Conservation (phyloP, 92 coral and sea anemone species). For the Pocillopora meandrina region DNA sequence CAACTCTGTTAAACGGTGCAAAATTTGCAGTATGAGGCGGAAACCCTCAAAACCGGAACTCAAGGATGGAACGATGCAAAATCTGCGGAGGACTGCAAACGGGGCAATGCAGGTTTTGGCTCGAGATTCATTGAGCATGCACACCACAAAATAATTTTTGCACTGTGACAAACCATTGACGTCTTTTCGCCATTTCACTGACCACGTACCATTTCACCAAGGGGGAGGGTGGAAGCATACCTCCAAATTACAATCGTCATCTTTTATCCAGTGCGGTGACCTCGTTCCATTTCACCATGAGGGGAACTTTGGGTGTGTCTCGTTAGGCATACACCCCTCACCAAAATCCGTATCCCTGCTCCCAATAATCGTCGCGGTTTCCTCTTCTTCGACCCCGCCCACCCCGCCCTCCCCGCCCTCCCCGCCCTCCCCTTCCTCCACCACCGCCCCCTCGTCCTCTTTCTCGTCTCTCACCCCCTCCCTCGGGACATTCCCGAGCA, state of each 20-base stretch:
- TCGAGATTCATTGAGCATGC: not conserved
- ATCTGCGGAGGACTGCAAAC: not conserved
- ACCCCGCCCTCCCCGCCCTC: conserved; percentile 43
- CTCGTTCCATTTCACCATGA: too few relatives aligned
- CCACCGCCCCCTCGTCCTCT: conserved; percentile 75
- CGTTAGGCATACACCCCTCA: not conserved
- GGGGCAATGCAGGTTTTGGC: not conserved
- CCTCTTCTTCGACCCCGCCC: conserved; percentile 15
- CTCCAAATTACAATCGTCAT: too few relatives aligned
- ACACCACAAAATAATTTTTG: too few relatives aligned
- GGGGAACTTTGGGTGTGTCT: not conserved
- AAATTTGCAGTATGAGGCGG: not conserved
- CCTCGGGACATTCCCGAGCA: conserved; percentile 93
- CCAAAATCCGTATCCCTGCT: conserved; percentile 36
- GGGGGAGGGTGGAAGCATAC: too few relatives aligned
- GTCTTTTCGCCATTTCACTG: too few relatives aligned
- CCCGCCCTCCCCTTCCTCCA: conserved; percentile 73
- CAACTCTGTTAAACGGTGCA: not conserved
- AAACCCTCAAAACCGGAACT: not conserved
- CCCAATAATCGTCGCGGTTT: conserved; percentile 16
- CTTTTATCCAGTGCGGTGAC: too few relatives aligned
- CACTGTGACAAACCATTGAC: too few relatives aligned
- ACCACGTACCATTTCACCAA: too few relatives aligned
- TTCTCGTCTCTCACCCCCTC: conserved; percentile 74
- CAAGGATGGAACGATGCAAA: not conserved